Base-by-base conservation (phyloP, 1,140 invertebrate species). In the Stratiolaelaps scimitus region DNA sequence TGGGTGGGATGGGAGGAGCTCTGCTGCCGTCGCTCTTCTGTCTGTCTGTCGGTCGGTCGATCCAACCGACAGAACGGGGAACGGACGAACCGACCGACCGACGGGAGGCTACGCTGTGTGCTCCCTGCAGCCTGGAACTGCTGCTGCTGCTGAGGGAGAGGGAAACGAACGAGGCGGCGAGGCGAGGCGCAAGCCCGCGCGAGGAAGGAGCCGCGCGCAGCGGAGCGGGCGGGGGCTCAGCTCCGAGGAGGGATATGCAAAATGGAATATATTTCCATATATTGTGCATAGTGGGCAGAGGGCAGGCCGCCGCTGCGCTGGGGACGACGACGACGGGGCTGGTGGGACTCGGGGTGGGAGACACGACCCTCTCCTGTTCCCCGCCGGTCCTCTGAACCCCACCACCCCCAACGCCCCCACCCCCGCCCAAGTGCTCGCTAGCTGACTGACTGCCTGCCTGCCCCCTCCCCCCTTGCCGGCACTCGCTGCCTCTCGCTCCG, bases 261-360 rank as follows among this genome's bases (percentile, higher is more conserved):
- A 60, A 60, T 60, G 53, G 53, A 60, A 60, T 60, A 60, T 60
- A 60, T 60, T 60, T 60, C 53, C 53, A 60, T 60, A 60, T 60
- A 60, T 60, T 60, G 53, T 60, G 53, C 53, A 60, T 60, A 60
- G 53, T 26, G 53, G 34, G 34, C 34, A 40, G 34, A 40, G 34
- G n/a, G 34, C 34, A 40, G 10, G 10, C 34, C 5, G 26, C 53
- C 15, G 26, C 53, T 60, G 26, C 53, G 53, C 26, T 23, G 47
- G 19, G 19, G 47, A 15, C 15, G 47, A 6, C 47, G 47, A 15
- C 47, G 23, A 23, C 53, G 53, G 15, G 26, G n/a, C 23, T 28
- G 20, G 19, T 48, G 19, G 20, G 19, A 28, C 47, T 48, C 47
- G 19, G 5, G 47, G 26, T 17, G 17, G 15, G 4, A 15, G 17